Evolutionary conservation across 2,797 vertebrate genomes (phyloP).

Genomic region (Lutjanus campechanus): DNA sequence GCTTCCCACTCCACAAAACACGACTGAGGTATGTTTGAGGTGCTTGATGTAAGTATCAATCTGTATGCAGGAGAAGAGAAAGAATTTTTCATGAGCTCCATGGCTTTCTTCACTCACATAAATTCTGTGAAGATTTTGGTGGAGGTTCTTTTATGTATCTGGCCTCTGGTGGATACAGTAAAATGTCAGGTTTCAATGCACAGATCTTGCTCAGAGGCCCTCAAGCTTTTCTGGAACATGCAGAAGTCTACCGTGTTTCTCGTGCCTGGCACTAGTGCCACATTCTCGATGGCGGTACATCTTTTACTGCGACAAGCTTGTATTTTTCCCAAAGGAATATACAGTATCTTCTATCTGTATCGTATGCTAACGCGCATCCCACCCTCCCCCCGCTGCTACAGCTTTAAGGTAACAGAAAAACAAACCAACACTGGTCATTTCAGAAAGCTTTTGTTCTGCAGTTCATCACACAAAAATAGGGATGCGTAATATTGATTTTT

Average conservation of each 20-base stretch:
- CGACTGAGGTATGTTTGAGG: constrained; percentile 61
- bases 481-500: too few species aligned
- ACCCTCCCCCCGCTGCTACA: constrained; percentile 66
- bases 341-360: constrained; percentile 15
- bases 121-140: constrained; percentile 70
- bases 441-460: constrained; percentile 78
- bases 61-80: constrained; percentile 63
- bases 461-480: constrained; percentile 68
- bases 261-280: constrained; percentile 17
- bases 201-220: constrained; percentile 49
- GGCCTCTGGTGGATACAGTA: constrained; percentile 66
- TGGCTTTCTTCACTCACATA: constrained; percentile 60
- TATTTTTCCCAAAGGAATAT: constrained; percentile 14
- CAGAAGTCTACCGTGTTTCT: constrained; percentile 33
- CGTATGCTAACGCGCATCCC: background rate
- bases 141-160: constrained; percentile 65
- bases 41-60: constrained; percentile 62
- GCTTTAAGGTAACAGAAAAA: constrained; percentile 32
- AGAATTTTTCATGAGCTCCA: constrained; percentile 72
- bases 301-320: constrained; percentile 30
- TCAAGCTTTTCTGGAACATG: constrained; percentile 37
- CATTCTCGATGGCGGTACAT: constrained; percentile 12
- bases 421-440: constrained; percentile 53
- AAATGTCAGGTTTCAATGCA: constrained; percentile 67
- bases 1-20: constrained; percentile 45